Conservation (phyloP, 2,888 invertebrate species). For the Anthophora plumipes region DNA sequence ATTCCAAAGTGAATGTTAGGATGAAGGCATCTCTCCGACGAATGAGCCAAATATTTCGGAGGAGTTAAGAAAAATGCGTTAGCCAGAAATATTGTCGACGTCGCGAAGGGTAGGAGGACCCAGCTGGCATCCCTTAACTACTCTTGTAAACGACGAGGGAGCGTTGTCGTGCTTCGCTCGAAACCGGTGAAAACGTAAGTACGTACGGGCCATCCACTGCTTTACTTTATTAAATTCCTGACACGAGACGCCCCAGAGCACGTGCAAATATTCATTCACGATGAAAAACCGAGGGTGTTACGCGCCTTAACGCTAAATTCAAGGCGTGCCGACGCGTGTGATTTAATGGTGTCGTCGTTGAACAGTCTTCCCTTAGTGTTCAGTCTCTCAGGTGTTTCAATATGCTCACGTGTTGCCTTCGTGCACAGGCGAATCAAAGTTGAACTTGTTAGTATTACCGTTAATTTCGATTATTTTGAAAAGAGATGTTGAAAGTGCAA, state of each 20-base stretch:
- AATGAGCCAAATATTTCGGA: slow-evolving; percentile 39
- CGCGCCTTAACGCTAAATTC: slow-evolving; percentile 63
- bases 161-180: slow-evolving; percentile 30
- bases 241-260: slow-evolving; percentile 77
- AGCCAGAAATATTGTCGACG: slow-evolving; percentile 33
- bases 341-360: slow-evolving; percentile 36
- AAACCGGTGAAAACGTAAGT: slow-evolving; percentile 59
- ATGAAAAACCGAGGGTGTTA: slow-evolving; percentile 51
- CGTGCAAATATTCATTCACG: slow-evolving; percentile 82
- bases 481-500: too few species aligned
- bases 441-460: neutral
- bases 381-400: neutral
- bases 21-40: neutral
- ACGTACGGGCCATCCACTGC: slow-evolving; percentile 55
- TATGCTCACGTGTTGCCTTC: neutral
- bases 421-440: neutral
- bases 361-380: neutral
- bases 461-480: too few species aligned
- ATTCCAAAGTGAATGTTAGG: neutral
- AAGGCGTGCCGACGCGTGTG: slow-evolving; percentile 55
- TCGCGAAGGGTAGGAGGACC: slow-evolving; percentile 35
- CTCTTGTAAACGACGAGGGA: slow-evolving; percentile 18
- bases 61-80: slow-evolving; percentile 59
- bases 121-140: slow-evolving; percentile 53
- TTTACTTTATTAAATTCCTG: slow-evolving; percentile 84